Evolutionary conservation across 2,888 invertebrate genomes (phyloP), one percentile per base, ranked within the genome.

Genomic region (Lamproptera curius): DNA sequence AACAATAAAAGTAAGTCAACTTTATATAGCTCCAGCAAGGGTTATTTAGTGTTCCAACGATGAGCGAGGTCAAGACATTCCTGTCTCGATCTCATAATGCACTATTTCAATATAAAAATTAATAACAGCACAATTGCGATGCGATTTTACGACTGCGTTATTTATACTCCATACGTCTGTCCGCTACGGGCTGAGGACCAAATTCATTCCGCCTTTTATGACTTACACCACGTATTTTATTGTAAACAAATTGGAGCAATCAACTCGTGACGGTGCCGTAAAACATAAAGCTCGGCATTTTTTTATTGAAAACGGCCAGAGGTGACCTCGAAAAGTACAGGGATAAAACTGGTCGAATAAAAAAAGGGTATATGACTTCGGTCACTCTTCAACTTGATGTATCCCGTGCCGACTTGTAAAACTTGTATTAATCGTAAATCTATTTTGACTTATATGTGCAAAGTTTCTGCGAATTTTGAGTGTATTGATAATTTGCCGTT

Each of bases 231-330:
- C 55, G 59, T 62, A 61, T 76, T 68, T 78, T 77, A 77, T 79
- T 63, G 72, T 67, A 64, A 67, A 78, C 76, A 76, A 82, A 82
- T 84, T 82, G 76, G 75, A 70, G 70, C 76, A 76, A 78, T 78
- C 62, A 60, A 57, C 59, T 64, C 56, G 68, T 62, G 72, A 73
- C 74, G 71, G 65, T 63, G 60, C 62, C 59, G 65, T 76, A 78
- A 75, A 78, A 62, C 63, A 66, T 65, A 42, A 17, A 49, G 43
- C 35, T 13, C 5, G 9, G 13, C 9, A 26, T 43, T 43, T 48
- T 42, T 31, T 23, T 42, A 31, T 26, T 20, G 16, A 3, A 13
- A 16, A 28, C n/a, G 34, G 26, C 17, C 41, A 41, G 17, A 13
- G 17, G 15, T 20, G 47, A 42, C 42, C 42, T 42, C 31, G 47